phyloP scores from a whole-genome alignment of 2,888 invertebrate genomes.

The Nephrotoma appendiculata region DNA sequence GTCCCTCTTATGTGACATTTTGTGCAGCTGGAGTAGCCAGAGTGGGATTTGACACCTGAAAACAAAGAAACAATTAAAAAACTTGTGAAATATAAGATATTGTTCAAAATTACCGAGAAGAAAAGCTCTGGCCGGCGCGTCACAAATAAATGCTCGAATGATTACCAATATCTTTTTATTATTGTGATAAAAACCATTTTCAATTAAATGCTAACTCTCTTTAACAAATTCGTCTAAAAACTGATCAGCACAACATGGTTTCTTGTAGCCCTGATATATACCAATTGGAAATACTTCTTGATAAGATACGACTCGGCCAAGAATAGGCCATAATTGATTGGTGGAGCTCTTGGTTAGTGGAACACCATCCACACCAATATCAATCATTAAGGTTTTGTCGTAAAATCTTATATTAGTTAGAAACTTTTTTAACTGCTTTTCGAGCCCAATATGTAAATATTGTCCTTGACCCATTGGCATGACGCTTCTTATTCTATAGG shows the following conservation, averaged over 20 bases:
- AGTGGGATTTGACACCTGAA: constrained; percentile 1
- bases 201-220: not conserved
- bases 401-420: not conserved
- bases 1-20: not conserved
- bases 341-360: no score
- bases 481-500: no score
- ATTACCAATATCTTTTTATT: not conserved
- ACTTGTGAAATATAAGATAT: not conserved
- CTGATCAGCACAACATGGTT: constrained; percentile 1
- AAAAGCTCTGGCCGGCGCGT: not conserved
- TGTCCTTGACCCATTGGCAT: not conserved
- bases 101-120: not conserved
- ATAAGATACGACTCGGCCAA: not conserved
- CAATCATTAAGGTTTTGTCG: not conserved
- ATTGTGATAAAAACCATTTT: not conserved
- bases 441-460: not conserved
- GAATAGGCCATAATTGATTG: not conserved
- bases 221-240: not conserved
- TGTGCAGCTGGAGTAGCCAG: constrained; percentile 2
- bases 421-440: not conserved
- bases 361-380: not conserved
- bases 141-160: not conserved
- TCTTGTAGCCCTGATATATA: not conserved
- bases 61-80: not conserved
- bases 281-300: constrained; percentile 1